Evolutionary conservation across 1,140 invertebrate species (phyloP), one percentile per base, ranked within the genome.

Genomic region (Patella vulgata): DNA sequence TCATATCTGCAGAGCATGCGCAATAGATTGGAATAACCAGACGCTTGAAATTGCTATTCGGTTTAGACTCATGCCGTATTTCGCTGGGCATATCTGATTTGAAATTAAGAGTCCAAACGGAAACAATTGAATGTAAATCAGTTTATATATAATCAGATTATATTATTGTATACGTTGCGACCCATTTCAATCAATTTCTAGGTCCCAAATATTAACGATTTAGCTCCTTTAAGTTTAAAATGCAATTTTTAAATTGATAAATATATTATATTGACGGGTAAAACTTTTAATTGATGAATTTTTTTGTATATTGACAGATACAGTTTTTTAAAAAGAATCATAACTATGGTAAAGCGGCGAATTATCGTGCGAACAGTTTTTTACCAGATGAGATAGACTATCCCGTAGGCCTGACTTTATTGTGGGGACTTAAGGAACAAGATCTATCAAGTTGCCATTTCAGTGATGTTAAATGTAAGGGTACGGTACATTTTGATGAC

Each of bases 361-460:
- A 31, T 6, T 42, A 31, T 12, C 40, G 21, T 21, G 46, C 17
- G 17, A 17, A 54, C 40, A 42, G 40, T 21, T 61, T 61, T 21
- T 36, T 31, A 6, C 27, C 50, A 23, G 46, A 33, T 31, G 50
- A 53, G 2, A 17, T n/a, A 40, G 59, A 61, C 14, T 19, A 17
- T 1, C 36, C 23, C 31, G 46, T 61, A 27, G 9, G 11, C 17
- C 9, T 61, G 25, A n/a, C n/a, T n/a, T 48, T 77, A 36, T 68
- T 66, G 8, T 77, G 75, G 75, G 75, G 75, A n/a, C 57, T 77
- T 4, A 62, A 55, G 43, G 60, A 73, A 33, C 66, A 63, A 36
- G 70, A 77, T 43, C 53, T 75, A 46, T 54, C 50, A 17, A 23
- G 12, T 28, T 77, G 75, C 39, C 63, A 77, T 44, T 65, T 64